These are phyloP conservation scores for Campylomormyrus tamandua DNA, from an alignment of 2,113 vertebrate species.

Conservation along the genomic window DNA sequence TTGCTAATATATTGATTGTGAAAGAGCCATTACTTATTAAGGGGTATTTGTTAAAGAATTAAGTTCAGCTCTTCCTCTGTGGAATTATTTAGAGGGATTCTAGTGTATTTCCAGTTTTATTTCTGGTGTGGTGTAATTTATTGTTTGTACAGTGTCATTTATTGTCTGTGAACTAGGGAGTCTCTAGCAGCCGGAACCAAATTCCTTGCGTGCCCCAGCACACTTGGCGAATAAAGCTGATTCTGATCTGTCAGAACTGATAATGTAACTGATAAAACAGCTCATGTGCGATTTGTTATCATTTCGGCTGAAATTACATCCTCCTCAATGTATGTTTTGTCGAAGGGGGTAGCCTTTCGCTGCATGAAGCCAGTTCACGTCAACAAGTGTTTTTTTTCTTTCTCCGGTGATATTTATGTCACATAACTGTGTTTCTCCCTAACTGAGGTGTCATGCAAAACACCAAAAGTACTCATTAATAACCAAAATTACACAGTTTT, in stretches of 20 bases:
- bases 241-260: neutral
- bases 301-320: too few relatives aligned
- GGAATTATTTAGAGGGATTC: neutral
- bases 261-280: neutral
- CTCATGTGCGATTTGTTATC: neutral
- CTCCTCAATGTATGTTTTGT: neutral
- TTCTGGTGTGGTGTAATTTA: too few relatives aligned
- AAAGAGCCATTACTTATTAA: neutral
- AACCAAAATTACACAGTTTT: neutral
- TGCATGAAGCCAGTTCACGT: neutral
- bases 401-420: neutral
- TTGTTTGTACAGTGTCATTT: too few relatives aligned
- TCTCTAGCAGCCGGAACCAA: too few relatives aligned
- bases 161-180: too few relatives aligned
- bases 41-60: neutral
- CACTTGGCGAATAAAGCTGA: too few relatives aligned
- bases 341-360: neutral
- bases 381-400: neutral
- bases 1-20: neutral
- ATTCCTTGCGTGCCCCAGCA: too few relatives aligned
- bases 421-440: neutral
- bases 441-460: neutral
- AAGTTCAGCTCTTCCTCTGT: neutral
- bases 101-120: neutral
- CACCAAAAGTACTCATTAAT: neutral